These are phyloP conservation scores for Scaptomyza cyrtandrae DNA, from an alignment of 2,888 invertebrate species.

Conservation along the genomic window DNA sequence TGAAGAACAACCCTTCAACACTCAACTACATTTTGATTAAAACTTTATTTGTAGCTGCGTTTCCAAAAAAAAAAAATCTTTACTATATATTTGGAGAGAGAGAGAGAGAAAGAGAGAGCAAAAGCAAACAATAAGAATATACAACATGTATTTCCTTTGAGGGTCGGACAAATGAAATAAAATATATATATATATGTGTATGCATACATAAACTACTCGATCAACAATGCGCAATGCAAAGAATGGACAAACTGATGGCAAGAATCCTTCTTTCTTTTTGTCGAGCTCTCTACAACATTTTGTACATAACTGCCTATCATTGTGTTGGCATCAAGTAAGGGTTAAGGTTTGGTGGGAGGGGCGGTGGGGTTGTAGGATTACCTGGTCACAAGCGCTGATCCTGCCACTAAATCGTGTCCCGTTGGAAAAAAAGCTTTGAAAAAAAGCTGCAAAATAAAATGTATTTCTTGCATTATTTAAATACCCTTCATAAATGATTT, in stretches of 20 bases:
- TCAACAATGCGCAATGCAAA: constrained; percentile 73
- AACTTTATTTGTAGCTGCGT: constrained; percentile 73
- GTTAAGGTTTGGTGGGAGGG: neutral
- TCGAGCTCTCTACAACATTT: constrained; percentile 24
- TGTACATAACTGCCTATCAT: constrained; percentile 53
- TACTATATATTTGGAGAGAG: neutral
- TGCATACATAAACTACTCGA: constrained; percentile 67
- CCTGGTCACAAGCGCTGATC: constrained; percentile 17
- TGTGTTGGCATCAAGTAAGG: constrained; percentile 25
- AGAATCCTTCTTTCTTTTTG: constrained; percentile 62
- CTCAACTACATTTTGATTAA: constrained; percentile 80
- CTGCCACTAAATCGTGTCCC: constrained; percentile 23
- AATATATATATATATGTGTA: constrained; percentile 28
- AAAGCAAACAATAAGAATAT: constrained; percentile 42
- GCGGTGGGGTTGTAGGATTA: neutral
- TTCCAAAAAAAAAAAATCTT: constrained; percentile 38
- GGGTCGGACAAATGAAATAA: constrained; percentile 46
- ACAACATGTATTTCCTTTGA: constrained; percentile 65
- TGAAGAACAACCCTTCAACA: constrained; percentile 73
- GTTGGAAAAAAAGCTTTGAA: constrained; percentile 51
- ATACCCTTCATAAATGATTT: neutral
- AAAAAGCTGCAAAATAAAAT: constrained; percentile 69
- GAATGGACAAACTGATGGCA: constrained; percentile 49
- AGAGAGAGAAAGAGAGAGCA: neutral
- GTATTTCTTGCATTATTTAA: constrained; percentile 61